Conservation (phyloP, 2,113 vertebrate species). For the Onychostruthus taczanowskii region DNA sequence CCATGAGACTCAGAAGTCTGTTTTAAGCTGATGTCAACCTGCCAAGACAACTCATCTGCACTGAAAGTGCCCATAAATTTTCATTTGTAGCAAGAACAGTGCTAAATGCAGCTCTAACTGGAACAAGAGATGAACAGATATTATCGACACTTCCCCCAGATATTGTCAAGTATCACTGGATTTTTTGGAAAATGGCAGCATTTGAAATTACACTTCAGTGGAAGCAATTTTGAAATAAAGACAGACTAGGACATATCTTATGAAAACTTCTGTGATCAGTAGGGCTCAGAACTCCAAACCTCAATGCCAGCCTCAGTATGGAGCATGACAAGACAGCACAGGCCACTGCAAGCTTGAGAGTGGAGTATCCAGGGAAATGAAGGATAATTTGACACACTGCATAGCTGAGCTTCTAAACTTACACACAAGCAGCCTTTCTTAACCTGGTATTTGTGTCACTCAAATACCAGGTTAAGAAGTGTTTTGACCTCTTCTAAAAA, state of each 20-base stretch:
- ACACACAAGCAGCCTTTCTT: neutral
- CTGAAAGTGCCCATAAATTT: neutral
- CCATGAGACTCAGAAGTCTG: neutral
- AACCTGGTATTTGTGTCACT: neutral
- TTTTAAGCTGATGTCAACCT: neutral
- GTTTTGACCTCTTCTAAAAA: neutral
- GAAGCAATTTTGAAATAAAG: neutral
- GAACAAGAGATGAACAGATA: slow-evolving; percentile 69
- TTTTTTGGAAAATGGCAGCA: neutral
- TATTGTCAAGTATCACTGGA: neutral
- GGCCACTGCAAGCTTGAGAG: neutral
- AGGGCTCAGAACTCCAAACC: neutral
- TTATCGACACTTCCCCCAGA: neutral
- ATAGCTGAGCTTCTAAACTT: neutral
- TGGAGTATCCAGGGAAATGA: neutral
- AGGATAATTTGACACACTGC: neutral
- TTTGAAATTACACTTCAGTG: neutral
- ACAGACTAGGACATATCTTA: neutral
- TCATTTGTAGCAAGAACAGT: neutral
- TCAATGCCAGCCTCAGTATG: neutral
- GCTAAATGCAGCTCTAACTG: slow-evolving; percentile 63
- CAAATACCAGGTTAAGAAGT: too few relatives aligned
- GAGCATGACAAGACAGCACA: neutral
- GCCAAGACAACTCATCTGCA: neutral
- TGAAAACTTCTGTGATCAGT: neutral